phyloP scores from a whole-genome alignment of 2,888 invertebrate genomes.

The Pterostichus madidus region DNA sequence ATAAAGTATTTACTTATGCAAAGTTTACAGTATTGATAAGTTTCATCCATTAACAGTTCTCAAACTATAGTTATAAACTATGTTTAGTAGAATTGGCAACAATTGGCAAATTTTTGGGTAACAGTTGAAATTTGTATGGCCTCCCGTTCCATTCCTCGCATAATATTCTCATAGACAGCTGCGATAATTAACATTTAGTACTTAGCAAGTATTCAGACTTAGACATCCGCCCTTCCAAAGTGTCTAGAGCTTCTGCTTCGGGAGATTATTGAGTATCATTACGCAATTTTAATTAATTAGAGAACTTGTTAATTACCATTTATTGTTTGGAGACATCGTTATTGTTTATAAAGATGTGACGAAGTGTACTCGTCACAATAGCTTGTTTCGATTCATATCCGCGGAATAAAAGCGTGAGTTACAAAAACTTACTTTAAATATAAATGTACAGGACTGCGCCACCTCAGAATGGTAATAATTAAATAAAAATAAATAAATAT shows the following conservation, averaged over 20 bases:
- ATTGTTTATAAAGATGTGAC: background rate
- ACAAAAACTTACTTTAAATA: background rate
- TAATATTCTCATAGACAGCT: background rate
- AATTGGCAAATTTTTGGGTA: background rate
- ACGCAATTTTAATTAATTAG: background rate
- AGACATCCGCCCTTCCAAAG: background rate
- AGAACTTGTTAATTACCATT: background rate
- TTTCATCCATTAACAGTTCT: background rate
- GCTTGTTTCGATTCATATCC: no score
- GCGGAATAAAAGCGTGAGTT: no score
- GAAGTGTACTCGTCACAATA: no score
- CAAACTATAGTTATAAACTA: background rate
- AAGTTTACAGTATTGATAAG: background rate
- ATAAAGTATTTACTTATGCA: no score
- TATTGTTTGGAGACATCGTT: background rate
- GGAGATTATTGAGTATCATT: background rate
- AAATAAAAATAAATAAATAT: no score
- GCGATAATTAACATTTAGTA: background rate
- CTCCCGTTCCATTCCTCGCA: background rate
- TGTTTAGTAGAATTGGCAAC: background rate
- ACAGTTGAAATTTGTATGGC: background rate
- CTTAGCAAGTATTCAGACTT: conserved; percentile 1
- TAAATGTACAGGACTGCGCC: no score
- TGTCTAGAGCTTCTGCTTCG: background rate
- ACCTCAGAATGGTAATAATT: no score